Conservation (phyloP, 2,888 invertebrate genomes). For the Rhagophthalmus giganteus region DNA sequence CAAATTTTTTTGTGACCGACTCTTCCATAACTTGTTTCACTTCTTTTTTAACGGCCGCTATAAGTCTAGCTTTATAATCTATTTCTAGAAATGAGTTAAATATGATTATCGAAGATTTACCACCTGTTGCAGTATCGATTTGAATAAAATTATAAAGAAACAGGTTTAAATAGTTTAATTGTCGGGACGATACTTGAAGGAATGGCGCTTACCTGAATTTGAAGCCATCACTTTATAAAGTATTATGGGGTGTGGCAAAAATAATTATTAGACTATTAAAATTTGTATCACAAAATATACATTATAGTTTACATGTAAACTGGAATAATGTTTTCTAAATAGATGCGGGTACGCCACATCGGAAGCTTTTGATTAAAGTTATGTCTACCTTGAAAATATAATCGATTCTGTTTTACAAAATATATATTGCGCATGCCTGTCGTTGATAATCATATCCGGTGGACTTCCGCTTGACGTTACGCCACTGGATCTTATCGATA, state of each 20-base stretch:
- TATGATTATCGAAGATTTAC: too few relatives aligned
- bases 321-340: constrained; percentile 9
- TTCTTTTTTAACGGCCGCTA: constrained; percentile 83
- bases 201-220: constrained; percentile 11
- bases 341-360: constrained; percentile 24
- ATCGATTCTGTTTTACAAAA: constrained; percentile 21
- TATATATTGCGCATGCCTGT: constrained; percentile 18
- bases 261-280: constrained; percentile 6
- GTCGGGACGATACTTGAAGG: too few relatives aligned
- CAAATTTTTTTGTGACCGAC: constrained; percentile 88
- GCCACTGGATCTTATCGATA: background rate
- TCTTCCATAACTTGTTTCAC: constrained; percentile 97
- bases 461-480: background rate
- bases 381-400: constrained; percentile 28
- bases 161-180: too few relatives aligned
- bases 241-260: constrained; percentile 12
- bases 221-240: constrained; percentile 15
- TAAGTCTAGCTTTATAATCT: constrained; percentile 75
- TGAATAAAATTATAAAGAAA: too few relatives aligned
- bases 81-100: constrained; percentile 44
- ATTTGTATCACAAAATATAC: constrained; percentile 17
- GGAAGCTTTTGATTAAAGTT: constrained; percentile 21
- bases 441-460: constrained; percentile 15
- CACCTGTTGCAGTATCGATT: constrained; percentile 4
- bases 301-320: constrained; percentile 6